Conservation (phyloP, 2,888 invertebrate species). For the Boloria selene region DNA sequence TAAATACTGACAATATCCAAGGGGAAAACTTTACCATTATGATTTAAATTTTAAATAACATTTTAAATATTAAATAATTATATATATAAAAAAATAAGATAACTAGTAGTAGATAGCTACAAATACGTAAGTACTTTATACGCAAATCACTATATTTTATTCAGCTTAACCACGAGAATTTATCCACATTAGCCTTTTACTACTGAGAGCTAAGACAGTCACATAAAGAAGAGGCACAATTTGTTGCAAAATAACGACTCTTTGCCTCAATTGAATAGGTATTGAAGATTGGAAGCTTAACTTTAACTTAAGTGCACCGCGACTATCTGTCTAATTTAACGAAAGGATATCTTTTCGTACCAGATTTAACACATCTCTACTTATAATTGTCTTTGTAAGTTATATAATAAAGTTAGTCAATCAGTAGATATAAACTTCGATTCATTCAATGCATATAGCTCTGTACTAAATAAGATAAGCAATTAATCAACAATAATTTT, state of each 20-base stretch:
- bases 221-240: slow-evolving; percentile 52
- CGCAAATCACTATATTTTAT: slow-evolving; percentile 21
- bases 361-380: not conserved
- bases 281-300: slow-evolving; percentile 36
- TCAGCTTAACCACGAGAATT: slow-evolving; percentile 25
- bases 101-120: not conserved
- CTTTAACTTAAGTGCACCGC: slow-evolving; percentile 32
- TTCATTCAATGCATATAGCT: no score
- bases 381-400: no score
- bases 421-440: no score
- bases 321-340: slow-evolving; percentile 51
- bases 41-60: not conserved
- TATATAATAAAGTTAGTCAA: no score
- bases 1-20: no score
- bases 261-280: slow-evolving; percentile 55
- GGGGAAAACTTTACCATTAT: not conserved
- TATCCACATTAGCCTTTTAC: slow-evolving; percentile 38
- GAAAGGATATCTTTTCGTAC: slow-evolving; percentile 36
- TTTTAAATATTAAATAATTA: not conserved
- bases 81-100: not conserved
- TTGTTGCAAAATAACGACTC: slow-evolving; percentile 47
- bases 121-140: slow-evolving; percentile 11
- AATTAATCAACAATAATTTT: no score
- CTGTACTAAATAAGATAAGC: no score
- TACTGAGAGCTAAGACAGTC: slow-evolving; percentile 38